phyloP scores from a whole-genome alignment of 1,140 invertebrate species.

The Bombyx mandarina region DNA sequence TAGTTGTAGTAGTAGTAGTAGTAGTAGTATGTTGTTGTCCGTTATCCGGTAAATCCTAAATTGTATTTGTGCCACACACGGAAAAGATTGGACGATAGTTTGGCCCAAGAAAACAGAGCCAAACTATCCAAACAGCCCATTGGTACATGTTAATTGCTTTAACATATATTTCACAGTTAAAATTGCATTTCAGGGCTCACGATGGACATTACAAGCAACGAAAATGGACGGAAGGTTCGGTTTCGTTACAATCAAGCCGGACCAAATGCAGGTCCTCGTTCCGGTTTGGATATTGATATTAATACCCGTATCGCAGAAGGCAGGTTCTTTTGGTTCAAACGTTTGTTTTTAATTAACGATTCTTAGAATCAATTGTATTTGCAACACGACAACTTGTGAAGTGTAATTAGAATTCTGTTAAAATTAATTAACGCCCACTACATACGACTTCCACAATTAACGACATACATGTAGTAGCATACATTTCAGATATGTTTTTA shows the following conservation, averaged over 20 bases:
- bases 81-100: too few relatives aligned
- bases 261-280: conserved; percentile 93
- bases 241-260: conserved; percentile 81
- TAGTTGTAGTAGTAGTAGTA: too few relatives aligned
- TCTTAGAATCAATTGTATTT: too few relatives aligned
- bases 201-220: conserved; percentile 95
- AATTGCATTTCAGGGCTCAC: conserved; percentile 78
- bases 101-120: too few relatives aligned
- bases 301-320: conserved; percentile 89
- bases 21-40: too few relatives aligned
- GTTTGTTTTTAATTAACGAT: background rate
- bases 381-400: background rate
- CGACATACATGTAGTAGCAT: too few relatives aligned
- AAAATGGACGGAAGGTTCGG: conserved; percentile 89
- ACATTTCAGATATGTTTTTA: too few relatives aligned
- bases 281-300: conserved; percentile 88
- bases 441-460: too few relatives aligned
- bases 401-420: background rate
- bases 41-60: too few relatives aligned
- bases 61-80: too few relatives aligned
- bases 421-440: background rate
- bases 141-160: background rate
- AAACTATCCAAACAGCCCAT: background rate
- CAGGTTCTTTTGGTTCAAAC: conserved; percentile 10
- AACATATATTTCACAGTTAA: background rate